Evolutionary conservation across 2,888 invertebrate species (phyloP), one percentile per base, ranked within the genome.

Genomic region (Sarcophaga subvicina): DNA sequence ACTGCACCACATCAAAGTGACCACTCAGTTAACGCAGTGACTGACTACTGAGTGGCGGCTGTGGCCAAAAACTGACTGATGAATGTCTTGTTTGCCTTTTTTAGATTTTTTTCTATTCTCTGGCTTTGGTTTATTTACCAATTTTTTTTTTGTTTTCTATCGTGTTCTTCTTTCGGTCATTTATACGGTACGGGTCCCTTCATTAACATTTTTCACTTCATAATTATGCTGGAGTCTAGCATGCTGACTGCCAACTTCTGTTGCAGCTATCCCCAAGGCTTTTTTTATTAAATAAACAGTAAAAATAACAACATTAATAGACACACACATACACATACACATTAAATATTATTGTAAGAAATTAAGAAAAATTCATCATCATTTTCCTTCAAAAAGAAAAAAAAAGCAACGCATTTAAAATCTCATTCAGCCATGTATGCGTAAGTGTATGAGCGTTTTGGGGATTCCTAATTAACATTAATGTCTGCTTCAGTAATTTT

Each of bases 1-100:
- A 88, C 89, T 89, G 90, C 88, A 89, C 92, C 91, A 92, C 92
- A 92, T 92, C 92, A 92, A 92, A 92, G 92, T 92, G 91, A 90
- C 92, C 92, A 88, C 88, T 89, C 86, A 37, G 89, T 88, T 89
- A 89, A 89, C 87, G 88, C 70, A 80, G 27, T 70, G 83, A 72
- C 79, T 80, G 69, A 11, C 67, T 27, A 11, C 67, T 27, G 37
- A 54, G n/a, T 62, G 62, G 62, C 22, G n/a, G 22, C 60, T n/a
- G 27, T 20, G 70, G 63, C 77, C 67, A 73, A 69, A 73, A 69
- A 75, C 54, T 86, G 83, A 87, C 84, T 84, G 87, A 87, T 85
- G 84, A 49, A 14, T 82, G 79, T 87, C 84, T 87, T 37, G 84
- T 82, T 87, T 84, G 70, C 80, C 69, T 80, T 76, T 83, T 80